Evolutionary conservation across 2,113 vertebrate species (phyloP), one percentile per base, ranked within the genome.

Genomic region (Brienomyrus longianalis): DNA sequence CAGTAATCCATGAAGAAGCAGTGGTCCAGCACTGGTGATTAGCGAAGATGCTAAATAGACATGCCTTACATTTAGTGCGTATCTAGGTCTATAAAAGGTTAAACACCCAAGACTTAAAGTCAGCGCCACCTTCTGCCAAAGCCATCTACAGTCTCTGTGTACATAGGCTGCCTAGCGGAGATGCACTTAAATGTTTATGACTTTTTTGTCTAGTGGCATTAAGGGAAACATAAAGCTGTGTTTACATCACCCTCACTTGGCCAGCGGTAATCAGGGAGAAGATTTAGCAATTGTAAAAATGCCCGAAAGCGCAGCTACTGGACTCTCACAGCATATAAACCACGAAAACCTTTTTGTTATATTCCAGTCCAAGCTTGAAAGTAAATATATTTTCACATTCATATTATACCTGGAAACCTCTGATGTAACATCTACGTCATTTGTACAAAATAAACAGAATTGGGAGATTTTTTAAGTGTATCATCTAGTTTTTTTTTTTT

Each of bases 201-300:
- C 10, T 21, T 90, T 45, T 13, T 89, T 91, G 90, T 91, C 88
- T 93, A 93, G 88, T 91, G 90, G 90, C 91, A 92, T 90, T 92
- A 91, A 86, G 91, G 90, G 88, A 92, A 91, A 91, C 85, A 89
- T 89, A 91, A 93, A 91, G 92, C 48, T 87, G 59, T 91, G 90
- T 92, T 94, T 93, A 91, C 93, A 92, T 91, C 90, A 90, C 90
- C 92, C 88, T 92, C 91, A 93, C 91, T 93, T 90, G 80, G 88
- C 92, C 91, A 91, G 91, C 87, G 88, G 88, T 88, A 59, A 91
- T 93, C 92, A 90, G 90, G 89, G 87, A 0, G 91, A 92, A 89
- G 66, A 90, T 93, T 91, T 90, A 92, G 88, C 7, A 23, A 56
- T 89, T 93, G 89, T 90, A 27, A 90, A 91, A 89, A 56, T 85